Base-by-base conservation (phyloP, 1,140 invertebrate genomes). In the Cydia strobilella region DNA sequence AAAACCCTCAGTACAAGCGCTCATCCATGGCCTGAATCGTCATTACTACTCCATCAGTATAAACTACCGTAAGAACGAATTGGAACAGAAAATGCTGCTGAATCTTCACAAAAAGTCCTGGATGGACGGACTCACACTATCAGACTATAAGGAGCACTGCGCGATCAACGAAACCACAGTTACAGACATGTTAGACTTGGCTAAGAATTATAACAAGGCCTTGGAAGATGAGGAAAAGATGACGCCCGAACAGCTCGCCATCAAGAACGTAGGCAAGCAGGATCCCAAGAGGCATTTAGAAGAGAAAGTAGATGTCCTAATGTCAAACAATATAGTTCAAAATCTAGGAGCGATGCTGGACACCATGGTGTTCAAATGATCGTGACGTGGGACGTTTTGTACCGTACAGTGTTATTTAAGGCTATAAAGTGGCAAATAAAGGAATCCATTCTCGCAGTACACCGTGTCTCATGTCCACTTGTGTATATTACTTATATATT, bases 11-110 rank as follows among this genome's bases (percentile, higher is more conserved):
- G 99, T 99, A 77, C 98, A 99, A 96, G 99, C 99, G 48, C 94
- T 99, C 72, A 99, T 99, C 84, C 99, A 99, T 90, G 99, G 99
- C 23, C 94, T 99, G 2, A 99, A 99, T 91, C 95, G 99, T 80
- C 99, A 99, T 94, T 99, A 99, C 89, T 99, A 99, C 90, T 99
- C 98, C 25, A 99, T 99, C 85, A 98, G 98, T 89, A 99, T 99
- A 86, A 99, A 99, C 93, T 99, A 99, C 93, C 95, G 98, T 75
- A 99, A 99, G 92, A 99, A 99, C 94, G 98, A 99, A 93, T 92
- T 99, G 69, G 99, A 99, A 93, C 99, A 99, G 88, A 99, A 99
- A 94, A 99, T 99, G 99, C 93, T 99, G 51, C 93, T 99, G 35
- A 99, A 99, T 94, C 94, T 99, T 65, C 98, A 99, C 90, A 99